These are phyloP conservation scores for Petrolisthes manimaculis DNA, from an alignment of 2,888 invertebrate genomes.

Conservation along the genomic window DNA sequence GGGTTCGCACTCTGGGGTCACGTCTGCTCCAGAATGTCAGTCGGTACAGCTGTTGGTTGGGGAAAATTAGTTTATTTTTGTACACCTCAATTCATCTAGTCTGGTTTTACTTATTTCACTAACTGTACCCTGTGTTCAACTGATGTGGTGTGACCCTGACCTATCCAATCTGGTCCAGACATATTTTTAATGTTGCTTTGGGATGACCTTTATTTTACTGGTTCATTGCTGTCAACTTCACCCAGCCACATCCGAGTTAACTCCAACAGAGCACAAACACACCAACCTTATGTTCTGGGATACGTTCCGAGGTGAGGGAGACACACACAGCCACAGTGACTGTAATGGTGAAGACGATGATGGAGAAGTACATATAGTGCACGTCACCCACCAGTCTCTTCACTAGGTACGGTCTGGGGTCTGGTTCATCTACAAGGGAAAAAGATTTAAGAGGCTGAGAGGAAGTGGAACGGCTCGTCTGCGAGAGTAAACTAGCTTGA, in stretches of 20 bases:
- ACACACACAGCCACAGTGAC: conserved; percentile 70
- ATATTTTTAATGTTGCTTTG: not conserved
- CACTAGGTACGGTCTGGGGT: conserved; percentile 69
- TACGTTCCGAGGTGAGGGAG: conserved; percentile 68
- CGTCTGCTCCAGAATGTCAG: conserved; percentile 65
- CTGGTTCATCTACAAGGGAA: conserved; percentile 64
- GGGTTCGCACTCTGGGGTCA: conserved; percentile 68
- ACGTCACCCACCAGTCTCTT: conserved; percentile 64
- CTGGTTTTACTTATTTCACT: too few species aligned
- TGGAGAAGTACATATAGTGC: conserved; percentile 71
- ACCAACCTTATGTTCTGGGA: not conserved
- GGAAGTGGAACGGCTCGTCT: too few species aligned
- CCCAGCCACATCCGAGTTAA: not conserved
- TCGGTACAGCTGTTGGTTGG: conserved; percentile 46
- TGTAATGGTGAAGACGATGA: conserved; percentile 71
- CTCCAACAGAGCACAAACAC: not conserved
- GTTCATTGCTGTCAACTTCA: not conserved
- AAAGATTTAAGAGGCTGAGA: not conserved
- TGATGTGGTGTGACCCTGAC: too few species aligned
- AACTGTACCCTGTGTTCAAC: too few species aligned
- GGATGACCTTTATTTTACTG: too few species aligned
- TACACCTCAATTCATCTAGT: too few species aligned
- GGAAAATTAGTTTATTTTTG: too few species aligned
- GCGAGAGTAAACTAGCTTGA: too few species aligned
- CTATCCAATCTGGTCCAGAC: not conserved